phyloP scores from a whole-genome alignment of 2,888 invertebrate genomes.

The Cheilosia grossa region DNA sequence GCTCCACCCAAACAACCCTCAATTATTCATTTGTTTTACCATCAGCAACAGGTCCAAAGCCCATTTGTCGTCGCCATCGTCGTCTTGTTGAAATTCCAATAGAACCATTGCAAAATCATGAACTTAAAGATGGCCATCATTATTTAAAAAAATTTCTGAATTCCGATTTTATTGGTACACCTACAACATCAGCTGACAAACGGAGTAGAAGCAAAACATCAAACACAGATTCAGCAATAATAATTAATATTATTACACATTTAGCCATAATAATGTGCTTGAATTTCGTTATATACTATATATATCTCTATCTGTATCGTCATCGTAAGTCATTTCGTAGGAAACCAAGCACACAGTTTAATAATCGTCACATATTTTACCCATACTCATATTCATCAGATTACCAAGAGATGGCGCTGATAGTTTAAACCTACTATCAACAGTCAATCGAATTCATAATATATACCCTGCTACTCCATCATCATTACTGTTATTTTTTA shows the following conservation, averaged over 20 bases:
- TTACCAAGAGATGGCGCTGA: slow-evolving; percentile 29
- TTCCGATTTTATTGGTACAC: slow-evolving; percentile 76
- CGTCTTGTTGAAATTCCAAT: slow-evolving; percentile 75
- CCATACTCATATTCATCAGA: slow-evolving; percentile 51
- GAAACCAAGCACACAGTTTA: slow-evolving; percentile 78
- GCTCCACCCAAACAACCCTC: slow-evolving; percentile 75
- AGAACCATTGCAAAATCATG: slow-evolving; percentile 72
- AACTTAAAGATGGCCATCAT: slow-evolving; percentile 61
- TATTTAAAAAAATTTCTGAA: slow-evolving; percentile 66
- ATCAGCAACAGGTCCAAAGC: slow-evolving; percentile 35
- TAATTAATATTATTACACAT: slow-evolving; percentile 68
- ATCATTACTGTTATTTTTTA: slow-evolving; percentile 44
- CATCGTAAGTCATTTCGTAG: slow-evolving; percentile 83
- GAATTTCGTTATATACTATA: slow-evolving; percentile 80
- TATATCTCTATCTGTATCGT: slow-evolving; percentile 82
- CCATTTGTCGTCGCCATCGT: slow-evolving; percentile 39
- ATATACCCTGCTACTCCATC: slow-evolving; percentile 1
- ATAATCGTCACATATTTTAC: slow-evolving; percentile 64
- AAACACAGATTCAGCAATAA: slow-evolving; percentile 65
- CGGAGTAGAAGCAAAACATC: slow-evolving; percentile 70
- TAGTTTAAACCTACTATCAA: slow-evolving; percentile 22
- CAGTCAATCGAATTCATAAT: slow-evolving; percentile 23
- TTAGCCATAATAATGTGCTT: slow-evolving; percentile 77
- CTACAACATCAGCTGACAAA: slow-evolving; percentile 27
- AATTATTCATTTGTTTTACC: slow-evolving; percentile 75